Evolutionary conservation across 37 sponge, comb jelly and placozoan species (phyloP).

Genomic region (Crambe crambe): DNA sequence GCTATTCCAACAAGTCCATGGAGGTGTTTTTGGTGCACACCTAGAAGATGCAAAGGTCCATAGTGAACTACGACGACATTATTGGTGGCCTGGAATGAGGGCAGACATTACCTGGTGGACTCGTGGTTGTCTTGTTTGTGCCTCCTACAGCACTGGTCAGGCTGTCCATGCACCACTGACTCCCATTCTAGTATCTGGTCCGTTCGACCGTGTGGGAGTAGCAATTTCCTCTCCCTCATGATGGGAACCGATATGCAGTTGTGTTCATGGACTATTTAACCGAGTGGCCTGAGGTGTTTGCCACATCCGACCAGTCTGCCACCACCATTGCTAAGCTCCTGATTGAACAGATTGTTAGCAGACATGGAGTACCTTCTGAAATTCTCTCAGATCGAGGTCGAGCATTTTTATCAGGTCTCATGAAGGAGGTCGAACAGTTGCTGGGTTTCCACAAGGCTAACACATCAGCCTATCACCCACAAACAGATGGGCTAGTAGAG

Average conservation of each 20-base stretch:
- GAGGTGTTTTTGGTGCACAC: constrained; percentile 43
- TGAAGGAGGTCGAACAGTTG: constrained; percentile 31
- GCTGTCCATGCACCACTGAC: constrained; percentile 29
- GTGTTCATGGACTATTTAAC: constrained; percentile 71
- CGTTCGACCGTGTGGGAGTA: constrained; percentile 58
- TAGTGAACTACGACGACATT: constrained; percentile 38
- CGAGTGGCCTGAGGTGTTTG: constrained; percentile 74
- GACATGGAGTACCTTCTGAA: constrained; percentile 64
- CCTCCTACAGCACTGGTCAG: constrained; percentile 25
- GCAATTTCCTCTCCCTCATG: constrained; percentile 35
- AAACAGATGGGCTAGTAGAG: constrained; percentile 57
- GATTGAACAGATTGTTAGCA: constrained; percentile 53
- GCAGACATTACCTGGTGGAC: constrained; percentile 33
- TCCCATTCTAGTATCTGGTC: constrained; percentile 60
- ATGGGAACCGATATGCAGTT: constrained; percentile 53
- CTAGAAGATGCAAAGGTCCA: constrained; percentile 41
- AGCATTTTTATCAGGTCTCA: constrained; percentile 30
- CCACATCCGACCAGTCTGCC: constrained; percentile 51
- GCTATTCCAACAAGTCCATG: constrained; percentile 55
- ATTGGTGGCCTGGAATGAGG: constrained; percentile 65
- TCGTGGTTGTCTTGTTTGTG: constrained; percentile 42
- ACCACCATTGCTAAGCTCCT: constrained; percentile 55
- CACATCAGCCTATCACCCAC: constrained; percentile 65
- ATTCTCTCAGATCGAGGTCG: constrained; percentile 54
- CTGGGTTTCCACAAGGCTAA: constrained; percentile 51